These are phyloP conservation scores for Herpetotheres cachinnans DNA, from an alignment of 2,113 vertebrate genomes.

Conservation along the genomic window DNA sequence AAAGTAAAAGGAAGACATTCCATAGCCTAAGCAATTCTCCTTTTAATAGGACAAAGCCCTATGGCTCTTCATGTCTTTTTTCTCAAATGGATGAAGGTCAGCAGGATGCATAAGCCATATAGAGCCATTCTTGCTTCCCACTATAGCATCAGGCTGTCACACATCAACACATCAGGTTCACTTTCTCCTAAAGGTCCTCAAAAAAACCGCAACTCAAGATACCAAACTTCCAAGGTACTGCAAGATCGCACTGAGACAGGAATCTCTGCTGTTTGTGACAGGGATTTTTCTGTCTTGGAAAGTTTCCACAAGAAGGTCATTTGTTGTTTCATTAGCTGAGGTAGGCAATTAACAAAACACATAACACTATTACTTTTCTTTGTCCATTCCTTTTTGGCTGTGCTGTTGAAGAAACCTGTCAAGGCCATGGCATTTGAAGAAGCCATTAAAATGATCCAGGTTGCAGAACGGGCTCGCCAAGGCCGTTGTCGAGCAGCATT, in stretches of 20 bases:
- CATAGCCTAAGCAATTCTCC: background rate
- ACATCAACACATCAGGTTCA: background rate
- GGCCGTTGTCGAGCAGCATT: conserved; percentile 75
- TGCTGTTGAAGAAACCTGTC: conserved; percentile 1
- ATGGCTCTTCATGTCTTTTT: background rate
- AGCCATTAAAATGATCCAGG: conserved; percentile 72
- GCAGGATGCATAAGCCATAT: background rate
- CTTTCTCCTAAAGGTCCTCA: background rate
- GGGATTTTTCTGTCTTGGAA: background rate
- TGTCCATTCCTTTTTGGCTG: background rate
- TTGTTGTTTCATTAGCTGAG: background rate
- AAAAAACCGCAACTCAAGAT: background rate
- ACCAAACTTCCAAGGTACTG: background rate
- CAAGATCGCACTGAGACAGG: background rate
- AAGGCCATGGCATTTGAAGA: conserved; percentile 65
- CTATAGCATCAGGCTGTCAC: background rate
- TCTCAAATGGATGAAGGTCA: background rate
- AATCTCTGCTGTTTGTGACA: background rate
- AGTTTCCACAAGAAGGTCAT: background rate
- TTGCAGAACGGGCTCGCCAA: conserved; percentile 81
- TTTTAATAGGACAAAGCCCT: background rate
- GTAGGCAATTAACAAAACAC: background rate
- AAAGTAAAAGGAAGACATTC: background rate
- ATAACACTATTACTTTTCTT: background rate
- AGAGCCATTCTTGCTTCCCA: background rate